Percentiles rank a stretch among this genome's conserved stretches.
These are phyloP conservation scores for Ectemnius cavifrons DNA, from an alignment of 2,888 invertebrate genomes.

Conservation along the genomic window DNA sequence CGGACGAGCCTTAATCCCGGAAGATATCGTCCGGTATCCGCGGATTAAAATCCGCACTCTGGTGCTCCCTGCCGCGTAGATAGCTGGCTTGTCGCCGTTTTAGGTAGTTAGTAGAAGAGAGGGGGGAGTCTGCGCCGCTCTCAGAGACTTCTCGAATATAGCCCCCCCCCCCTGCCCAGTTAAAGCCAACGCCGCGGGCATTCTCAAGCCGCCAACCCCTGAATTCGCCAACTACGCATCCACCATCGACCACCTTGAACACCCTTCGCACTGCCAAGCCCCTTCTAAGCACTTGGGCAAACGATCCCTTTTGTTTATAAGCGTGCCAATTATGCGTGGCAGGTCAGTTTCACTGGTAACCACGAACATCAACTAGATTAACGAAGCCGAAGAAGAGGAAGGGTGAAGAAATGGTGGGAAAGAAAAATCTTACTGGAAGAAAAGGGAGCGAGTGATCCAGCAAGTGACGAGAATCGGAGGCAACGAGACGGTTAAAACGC, in stretches of 20 bases:
- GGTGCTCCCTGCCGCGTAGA: slow-evolving; percentile 56
- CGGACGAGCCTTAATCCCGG: slow-evolving; percentile 67
- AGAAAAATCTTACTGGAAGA: neutral
- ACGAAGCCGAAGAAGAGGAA: too few species aligned
- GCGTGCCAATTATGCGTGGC: too few species aligned
- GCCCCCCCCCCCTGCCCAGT: slow-evolving; percentile 61
- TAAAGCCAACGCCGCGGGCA: slow-evolving; percentile 73
- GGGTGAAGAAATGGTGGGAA: too few species aligned
- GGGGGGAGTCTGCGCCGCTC: slow-evolving; percentile 45
- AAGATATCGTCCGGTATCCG: slow-evolving; percentile 73
- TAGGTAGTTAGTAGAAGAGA: neutral
- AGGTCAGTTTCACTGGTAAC: too few species aligned
- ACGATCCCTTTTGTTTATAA: slow-evolving; percentile 70
- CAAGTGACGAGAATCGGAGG: slow-evolving; percentile 29
- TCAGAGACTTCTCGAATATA: slow-evolving; percentile 58
- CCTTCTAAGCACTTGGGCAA: slow-evolving; percentile 71
- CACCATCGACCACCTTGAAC: slow-evolving; percentile 6
- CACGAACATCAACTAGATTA: too few species aligned
- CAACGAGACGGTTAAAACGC: slow-evolving; percentile 66
- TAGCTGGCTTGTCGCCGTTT: slow-evolving; percentile 58
- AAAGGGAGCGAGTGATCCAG: slow-evolving; percentile 5
- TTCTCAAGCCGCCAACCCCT: slow-evolving; percentile 42
- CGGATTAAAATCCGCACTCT: slow-evolving; percentile 75
- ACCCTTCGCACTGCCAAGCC: slow-evolving; percentile 19
- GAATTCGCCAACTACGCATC: slow-evolving; percentile 11